phyloP scores from a whole-genome alignment of 2,113 vertebrate species.

The Shinisaurus crocodilurus region DNA sequence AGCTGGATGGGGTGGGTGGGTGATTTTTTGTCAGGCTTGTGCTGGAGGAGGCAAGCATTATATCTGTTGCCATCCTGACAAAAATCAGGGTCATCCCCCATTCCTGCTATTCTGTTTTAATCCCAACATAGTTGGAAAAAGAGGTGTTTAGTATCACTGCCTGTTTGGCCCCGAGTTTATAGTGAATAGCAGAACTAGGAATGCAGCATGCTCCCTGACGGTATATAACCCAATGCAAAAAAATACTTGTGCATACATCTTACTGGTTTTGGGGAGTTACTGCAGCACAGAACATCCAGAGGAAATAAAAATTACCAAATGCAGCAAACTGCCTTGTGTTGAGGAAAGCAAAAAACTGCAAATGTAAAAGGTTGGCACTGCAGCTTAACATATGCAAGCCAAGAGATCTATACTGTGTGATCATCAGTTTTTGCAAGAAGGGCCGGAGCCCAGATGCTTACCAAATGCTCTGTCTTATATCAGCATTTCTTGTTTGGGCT shows the following conservation, averaged over 20 bases:
- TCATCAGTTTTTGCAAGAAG: constrained; percentile 74
- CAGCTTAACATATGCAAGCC: constrained; percentile 63
- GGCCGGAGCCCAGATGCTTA: constrained; percentile 72
- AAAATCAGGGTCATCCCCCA: background rate
- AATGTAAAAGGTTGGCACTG: constrained; percentile 70
- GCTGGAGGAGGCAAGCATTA: background rate
- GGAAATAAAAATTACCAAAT: constrained; percentile 63
- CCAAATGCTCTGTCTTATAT: constrained; percentile 70
- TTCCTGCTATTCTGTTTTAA: background rate
- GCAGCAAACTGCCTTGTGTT: constrained; percentile 59
- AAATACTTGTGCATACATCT: background rate
- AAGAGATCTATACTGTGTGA: constrained; percentile 65
- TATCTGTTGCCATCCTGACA: background rate
- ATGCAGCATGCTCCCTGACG: background rate
- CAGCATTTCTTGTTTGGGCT: constrained; percentile 77
- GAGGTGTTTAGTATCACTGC: background rate
- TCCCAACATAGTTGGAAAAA: too few species aligned
- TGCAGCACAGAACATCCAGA: constrained; percentile 15
- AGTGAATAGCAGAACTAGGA: background rate
- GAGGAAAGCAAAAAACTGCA: constrained; percentile 56
- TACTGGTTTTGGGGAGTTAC: background rate
- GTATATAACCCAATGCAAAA: background rate
- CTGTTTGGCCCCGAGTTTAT: background rate
- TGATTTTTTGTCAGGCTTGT: background rate
- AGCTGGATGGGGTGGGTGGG: background rate